Evolutionary conservation across 2,113 vertebrate species (phyloP).

Genomic region (Clinocottus analis): DNA sequence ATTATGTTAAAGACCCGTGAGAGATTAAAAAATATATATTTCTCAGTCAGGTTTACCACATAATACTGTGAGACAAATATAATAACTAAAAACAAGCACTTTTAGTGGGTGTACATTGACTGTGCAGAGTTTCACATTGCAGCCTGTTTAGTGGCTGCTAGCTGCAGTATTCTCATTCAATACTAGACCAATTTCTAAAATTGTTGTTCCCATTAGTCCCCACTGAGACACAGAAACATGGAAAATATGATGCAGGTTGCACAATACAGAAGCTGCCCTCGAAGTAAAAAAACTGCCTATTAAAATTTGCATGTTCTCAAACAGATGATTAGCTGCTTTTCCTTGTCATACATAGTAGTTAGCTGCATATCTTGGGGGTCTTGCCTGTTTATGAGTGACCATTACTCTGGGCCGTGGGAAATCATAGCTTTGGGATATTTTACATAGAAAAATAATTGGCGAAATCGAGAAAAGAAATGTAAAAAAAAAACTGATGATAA

Average conservation of each 20-base stretch:
- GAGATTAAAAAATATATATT: not conserved
- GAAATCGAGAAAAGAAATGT: not conserved
- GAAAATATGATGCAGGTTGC: not conserved
- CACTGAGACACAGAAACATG: not conserved
- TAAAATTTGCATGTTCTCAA: not conserved
- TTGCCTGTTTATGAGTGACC: not conserved
- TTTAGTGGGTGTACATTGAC: too few relatives aligned
- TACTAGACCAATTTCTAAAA: not conserved
- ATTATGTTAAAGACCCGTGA: too few relatives aligned
- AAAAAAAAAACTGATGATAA: not conserved
- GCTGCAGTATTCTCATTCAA: not conserved
- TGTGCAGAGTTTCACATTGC: not conserved
- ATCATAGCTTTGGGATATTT: not conserved
- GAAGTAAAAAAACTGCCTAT: not conserved
- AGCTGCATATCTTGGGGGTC: not conserved
- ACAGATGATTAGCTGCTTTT: not conserved
- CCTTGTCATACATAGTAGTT: not conserved
- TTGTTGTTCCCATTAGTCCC: not conserved
- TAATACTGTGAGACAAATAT: not conserved
- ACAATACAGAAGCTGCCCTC: not conserved
- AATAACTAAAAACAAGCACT: not conserved
- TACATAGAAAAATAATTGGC: not conserved
- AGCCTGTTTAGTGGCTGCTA: not conserved
- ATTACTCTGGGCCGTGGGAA: not conserved
- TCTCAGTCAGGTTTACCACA: too few relatives aligned